Conservation (phyloP, 2,113 vertebrate genomes). For the Mirounga angustirostris region DNA sequence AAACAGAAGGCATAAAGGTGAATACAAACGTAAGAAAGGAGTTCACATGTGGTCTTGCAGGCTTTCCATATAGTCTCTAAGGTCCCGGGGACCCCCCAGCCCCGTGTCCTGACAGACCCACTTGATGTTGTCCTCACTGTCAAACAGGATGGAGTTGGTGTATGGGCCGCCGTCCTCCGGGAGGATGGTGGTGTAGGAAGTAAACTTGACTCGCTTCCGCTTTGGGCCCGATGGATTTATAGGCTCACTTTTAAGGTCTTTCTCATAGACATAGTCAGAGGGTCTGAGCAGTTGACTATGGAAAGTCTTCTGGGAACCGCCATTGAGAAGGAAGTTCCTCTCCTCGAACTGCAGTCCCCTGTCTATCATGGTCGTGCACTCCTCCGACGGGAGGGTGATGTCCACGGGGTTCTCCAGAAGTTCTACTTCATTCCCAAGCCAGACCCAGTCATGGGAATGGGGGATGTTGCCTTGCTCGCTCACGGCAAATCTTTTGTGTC, state of each 20-base stretch:
- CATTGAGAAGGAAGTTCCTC: constrained; percentile 96
- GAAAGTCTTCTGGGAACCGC: constrained; percentile 91
- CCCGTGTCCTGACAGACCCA: constrained; percentile 98
- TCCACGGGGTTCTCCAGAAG: constrained; percentile 93
- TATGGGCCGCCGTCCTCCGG: constrained; percentile 94
- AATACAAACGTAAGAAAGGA: constrained; percentile 89
- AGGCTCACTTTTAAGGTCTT: constrained; percentile 91
- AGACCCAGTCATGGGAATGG: constrained; percentile 96
- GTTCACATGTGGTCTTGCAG: constrained; percentile 98
- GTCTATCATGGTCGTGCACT: constrained; percentile 94
- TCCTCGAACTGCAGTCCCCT: constrained; percentile 94
- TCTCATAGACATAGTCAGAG: constrained; percentile 92
- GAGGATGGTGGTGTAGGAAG: constrained; percentile 96
- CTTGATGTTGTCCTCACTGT: constrained; percentile 96
- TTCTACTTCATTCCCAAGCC: constrained; percentile 95
- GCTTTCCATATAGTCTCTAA: constrained; percentile 98
- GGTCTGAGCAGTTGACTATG: constrained; percentile 93
- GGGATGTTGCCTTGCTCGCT: constrained; percentile 94
- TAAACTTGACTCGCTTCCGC: constrained; percentile 98
- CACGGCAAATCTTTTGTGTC: constrained; percentile 94
- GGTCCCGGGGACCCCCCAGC: constrained; percentile 93
- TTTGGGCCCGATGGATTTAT: constrained; percentile 92
- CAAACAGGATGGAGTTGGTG: constrained; percentile 94
- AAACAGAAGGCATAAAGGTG: constrained; percentile 94
- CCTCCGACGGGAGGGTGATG: constrained; percentile 90